Percentiles rank a stretch among this genome's conserved stretches.
Conservation (phyloP, 2,888 invertebrate genomes). For the Masnerella sp. region DNA sequence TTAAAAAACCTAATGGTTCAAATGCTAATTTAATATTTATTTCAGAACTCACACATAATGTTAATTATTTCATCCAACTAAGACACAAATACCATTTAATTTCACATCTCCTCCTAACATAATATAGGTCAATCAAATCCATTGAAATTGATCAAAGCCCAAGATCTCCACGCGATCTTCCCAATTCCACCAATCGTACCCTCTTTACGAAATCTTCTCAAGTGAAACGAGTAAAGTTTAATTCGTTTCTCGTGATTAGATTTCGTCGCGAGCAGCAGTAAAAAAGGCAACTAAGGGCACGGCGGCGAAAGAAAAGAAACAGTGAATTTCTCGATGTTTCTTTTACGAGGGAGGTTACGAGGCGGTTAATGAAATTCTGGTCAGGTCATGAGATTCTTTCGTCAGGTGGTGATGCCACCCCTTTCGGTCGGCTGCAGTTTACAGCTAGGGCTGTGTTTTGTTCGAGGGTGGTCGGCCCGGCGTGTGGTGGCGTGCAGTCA, state of each 20-base stretch:
- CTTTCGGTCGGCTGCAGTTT: constrained; percentile 59
- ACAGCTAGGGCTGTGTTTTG: constrained; percentile 56
- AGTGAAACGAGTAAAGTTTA: constrained; percentile 39
- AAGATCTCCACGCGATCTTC: constrained; percentile 3
- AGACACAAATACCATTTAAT: too few relatives aligned
- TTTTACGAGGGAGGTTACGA: constrained; percentile 53
- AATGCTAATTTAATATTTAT: too few relatives aligned
- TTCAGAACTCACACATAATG: too few relatives aligned
- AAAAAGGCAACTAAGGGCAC: constrained; percentile 26
- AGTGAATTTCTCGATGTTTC: constrained; percentile 49
- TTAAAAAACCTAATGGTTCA: too few relatives aligned
- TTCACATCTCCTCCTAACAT: too few relatives aligned
- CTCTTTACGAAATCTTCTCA: background rate
- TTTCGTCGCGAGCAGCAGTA: constrained; percentile 47
- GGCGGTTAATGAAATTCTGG: constrained; percentile 72
- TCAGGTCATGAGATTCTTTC: constrained; percentile 74
- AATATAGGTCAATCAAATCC: too few relatives aligned
- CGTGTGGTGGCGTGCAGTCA: constrained; percentile 76
- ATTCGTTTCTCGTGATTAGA: constrained; percentile 50
- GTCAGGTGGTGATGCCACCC: constrained; percentile 71
- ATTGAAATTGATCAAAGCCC: too few relatives aligned
- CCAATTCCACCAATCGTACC: constrained; percentile 8
- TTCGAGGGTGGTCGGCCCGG: constrained; percentile 66
- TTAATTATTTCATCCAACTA: too few relatives aligned
- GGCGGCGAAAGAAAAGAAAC: constrained; percentile 23